These are phyloP conservation scores for Pelosia muscerda DNA, from an alignment of 2,888 invertebrate genomes.

Conservation along the genomic window DNA sequence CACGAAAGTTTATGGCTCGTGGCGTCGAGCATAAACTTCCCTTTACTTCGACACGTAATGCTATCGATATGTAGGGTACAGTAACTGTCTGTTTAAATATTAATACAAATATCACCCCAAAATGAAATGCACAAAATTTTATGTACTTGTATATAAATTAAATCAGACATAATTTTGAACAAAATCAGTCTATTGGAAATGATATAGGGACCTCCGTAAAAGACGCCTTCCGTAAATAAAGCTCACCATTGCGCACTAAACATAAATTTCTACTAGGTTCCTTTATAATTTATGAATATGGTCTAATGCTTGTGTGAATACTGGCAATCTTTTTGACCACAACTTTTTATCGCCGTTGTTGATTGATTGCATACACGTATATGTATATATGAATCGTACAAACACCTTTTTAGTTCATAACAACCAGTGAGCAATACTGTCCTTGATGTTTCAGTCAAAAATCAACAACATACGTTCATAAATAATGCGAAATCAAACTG, in stretches of 20 bases:
- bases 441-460: too few relatives aligned
- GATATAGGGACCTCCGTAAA: neutral
- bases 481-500: too few relatives aligned
- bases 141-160: neutral
- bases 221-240: neutral
- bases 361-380: too few relatives aligned
- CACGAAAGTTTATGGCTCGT: neutral
- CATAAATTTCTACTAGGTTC: neutral
- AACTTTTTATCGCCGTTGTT: neutral
- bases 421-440: too few relatives aligned
- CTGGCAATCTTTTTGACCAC: neutral
- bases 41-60: neutral
- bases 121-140: neutral
- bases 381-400: too few relatives aligned
- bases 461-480: too few relatives aligned
- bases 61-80: neutral
- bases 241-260: neutral
- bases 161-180: neutral
- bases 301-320: neutral
- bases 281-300: neutral
- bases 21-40: neutral
- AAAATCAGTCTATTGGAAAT: constrained; percentile 3
- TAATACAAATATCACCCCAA: neutral
- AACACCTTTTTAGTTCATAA: too few relatives aligned
- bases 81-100: too few relatives aligned